Evolutionary conservation across 1,140 invertebrate genomes (phyloP), one percentile per base, ranked within the genome.

Genomic region (Drosophila kohkoa): DNA sequence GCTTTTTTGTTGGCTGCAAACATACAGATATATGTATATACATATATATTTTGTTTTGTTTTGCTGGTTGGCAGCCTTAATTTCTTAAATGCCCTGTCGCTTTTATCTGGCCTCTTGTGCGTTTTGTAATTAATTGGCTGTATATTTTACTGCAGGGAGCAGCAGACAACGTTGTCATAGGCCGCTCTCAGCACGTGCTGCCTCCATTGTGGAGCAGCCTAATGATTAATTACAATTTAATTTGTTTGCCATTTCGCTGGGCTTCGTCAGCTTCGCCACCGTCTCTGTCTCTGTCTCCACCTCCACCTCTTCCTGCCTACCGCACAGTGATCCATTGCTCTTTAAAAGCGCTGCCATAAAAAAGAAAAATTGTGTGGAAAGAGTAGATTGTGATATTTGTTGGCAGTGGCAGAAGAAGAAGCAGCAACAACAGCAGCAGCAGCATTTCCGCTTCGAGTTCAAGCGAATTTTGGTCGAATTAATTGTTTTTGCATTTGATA

Each of bases 181-280:
- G 77, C 85, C 54, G 75, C 60, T 68, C 60, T 68, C 83, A 71
- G 79, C 82, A 87, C 82, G 82, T 87, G 76, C 63, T 71, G 72
- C 35, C 49, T 32, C 28, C 32, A 5, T 20, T 70, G 35, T 49
- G 54, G 25, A 48, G 76, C 64, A 65, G 79, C 77, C 77, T 74
- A 81, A 88, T 88, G 85, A 88, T 89, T 88, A 88, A 88, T 88
- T 88, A 83, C 83, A 88, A 88, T 88, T 89, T 88, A 89, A 88
- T 89, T 89, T 89, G 80, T 89, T 80, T 83, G 74, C 67, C 77
- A 88, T 89, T 89, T 75, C 52, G 41, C 43, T 59, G 49, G 58
- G 62, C 60, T 65, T 65, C 16, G 20, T 8, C 49, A 30, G 28
- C 16, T 2, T 13, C 52, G 32, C 11, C 30, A 32, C 5, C 13